Evolutionary conservation across 2,113 vertebrate genomes (phyloP).

Genomic region (Sceloporus tristichus): DNA sequence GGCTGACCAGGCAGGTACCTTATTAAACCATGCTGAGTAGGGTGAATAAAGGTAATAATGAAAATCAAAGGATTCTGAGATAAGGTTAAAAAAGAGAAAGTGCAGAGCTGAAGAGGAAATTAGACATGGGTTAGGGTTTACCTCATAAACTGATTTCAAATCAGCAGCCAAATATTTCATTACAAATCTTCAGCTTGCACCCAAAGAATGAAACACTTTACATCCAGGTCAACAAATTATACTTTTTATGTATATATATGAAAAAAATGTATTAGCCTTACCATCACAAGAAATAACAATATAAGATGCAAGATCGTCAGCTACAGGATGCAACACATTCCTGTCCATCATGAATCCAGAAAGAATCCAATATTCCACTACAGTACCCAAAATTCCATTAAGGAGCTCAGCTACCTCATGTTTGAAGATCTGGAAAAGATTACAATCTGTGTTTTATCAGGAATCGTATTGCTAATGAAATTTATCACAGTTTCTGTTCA

Average conservation of each 20-base stretch:
- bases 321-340: conserved; percentile 81
- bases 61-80: background rate
- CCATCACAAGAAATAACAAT: conserved; percentile 88
- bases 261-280: conserved; percentile 66
- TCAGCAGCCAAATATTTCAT: background rate
- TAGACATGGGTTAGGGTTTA: background rate
- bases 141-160: background rate
- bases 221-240: background rate
- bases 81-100: background rate
- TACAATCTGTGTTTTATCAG: background rate
- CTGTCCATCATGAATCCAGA: conserved; percentile 85
- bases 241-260: background rate
- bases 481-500: no score
- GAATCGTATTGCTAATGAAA: no score
- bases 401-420: conserved; percentile 79
- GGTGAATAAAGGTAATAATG: background rate
- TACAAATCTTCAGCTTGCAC: background rate
- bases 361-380: conserved; percentile 92
- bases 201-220: background rate
- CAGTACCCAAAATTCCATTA: conserved; percentile 85
- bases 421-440: conserved; percentile 70
- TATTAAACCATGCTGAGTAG: background rate
- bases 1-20: background rate
- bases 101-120: background rate
- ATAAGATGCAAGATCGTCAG: conserved; percentile 85